Evolutionary conservation across 2,888 invertebrate species (phyloP).

Genomic region (Synanthedon tipuliformis): DNA sequence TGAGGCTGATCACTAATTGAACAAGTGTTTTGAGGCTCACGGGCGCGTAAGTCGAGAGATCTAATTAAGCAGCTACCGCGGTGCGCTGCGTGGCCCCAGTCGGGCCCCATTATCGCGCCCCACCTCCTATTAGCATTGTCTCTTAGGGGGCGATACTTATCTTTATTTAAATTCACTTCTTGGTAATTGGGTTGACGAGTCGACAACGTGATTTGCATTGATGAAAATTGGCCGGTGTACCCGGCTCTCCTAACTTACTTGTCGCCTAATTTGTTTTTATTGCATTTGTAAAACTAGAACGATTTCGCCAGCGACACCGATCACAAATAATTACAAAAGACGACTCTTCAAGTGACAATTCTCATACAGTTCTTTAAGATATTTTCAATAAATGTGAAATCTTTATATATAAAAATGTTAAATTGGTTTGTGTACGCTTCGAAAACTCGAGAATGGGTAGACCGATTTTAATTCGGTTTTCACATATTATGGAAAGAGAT

Average conservation of each 20-base stretch:
- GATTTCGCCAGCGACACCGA: slow-evolving; percentile 22
- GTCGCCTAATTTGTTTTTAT: slow-evolving; percentile 56
- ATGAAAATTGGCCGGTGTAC: slow-evolving; percentile 64
- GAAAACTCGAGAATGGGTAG: too few species aligned
- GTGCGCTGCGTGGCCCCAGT: slow-evolving; percentile 42
- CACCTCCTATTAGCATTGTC: slow-evolving; percentile 69
- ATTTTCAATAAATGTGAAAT: too few species aligned
- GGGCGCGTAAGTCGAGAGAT: slow-evolving; percentile 60
- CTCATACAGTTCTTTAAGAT: too few species aligned
- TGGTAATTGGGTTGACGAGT: slow-evolving; percentile 71
- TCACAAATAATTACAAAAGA: background rate
- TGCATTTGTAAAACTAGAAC: slow-evolving; percentile 43
- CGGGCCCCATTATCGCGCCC: slow-evolving; percentile 66
- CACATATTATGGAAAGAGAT: too few species aligned
- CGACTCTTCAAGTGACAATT: background rate
- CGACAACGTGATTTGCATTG: slow-evolving; percentile 72
- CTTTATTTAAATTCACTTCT: slow-evolving; percentile 72
- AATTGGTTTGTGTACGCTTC: too few species aligned
- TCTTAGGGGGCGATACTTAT: slow-evolving; percentile 70
- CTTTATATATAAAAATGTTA: too few species aligned
- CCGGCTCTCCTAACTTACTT: slow-evolving; percentile 44
- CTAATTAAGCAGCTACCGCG: slow-evolving; percentile 63
- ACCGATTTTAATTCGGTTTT: too few species aligned
- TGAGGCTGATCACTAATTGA: slow-evolving; percentile 62
- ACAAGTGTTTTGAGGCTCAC: slow-evolving; percentile 62